A percentile compares a stretch with the other conserved stretches of the same genome.
These are phyloP conservation scores for Pterocles burchelli DNA, from an alignment of 2,113 vertebrate species.

Conservation along the genomic window DNA sequence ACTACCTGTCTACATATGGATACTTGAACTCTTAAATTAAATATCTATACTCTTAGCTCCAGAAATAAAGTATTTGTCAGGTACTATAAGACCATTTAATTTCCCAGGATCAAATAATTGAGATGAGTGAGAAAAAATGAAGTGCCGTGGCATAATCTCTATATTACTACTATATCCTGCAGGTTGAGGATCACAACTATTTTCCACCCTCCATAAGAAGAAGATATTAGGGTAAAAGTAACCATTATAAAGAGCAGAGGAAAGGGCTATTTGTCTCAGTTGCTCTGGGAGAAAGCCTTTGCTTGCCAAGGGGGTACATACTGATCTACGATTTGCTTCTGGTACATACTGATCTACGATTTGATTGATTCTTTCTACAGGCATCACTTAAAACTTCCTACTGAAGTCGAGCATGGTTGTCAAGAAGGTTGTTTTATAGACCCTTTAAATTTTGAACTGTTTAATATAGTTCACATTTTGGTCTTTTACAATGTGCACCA, in stretches of 20 bases:
- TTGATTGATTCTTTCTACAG: not conserved
- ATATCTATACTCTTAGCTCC: not conserved
- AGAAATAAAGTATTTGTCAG: not conserved
- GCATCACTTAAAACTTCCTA: not conserved
- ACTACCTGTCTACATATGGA: not conserved
- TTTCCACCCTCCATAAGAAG: not conserved
- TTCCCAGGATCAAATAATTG: not conserved
- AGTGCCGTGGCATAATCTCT: not conserved
- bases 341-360: not conserved
- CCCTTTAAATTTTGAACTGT: not conserved
- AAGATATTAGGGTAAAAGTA: not conserved
- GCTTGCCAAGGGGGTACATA: not conserved
- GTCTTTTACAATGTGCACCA: not conserved
- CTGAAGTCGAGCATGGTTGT: not conserved
- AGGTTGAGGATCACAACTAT: not conserved
- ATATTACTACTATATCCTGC: not conserved
- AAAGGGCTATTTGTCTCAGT: not conserved
- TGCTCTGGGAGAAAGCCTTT: not conserved
- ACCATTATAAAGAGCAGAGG: not conserved
- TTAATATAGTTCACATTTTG: not conserved
- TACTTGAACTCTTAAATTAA: not conserved
- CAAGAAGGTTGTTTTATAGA: not conserved
- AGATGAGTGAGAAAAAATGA: not conserved
- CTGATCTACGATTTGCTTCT: not conserved
- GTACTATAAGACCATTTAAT: not conserved